Percentiles rank a stretch among this genome's conserved stretches.
Conservation (phyloP, 1,140 invertebrate genomes). For the Drosophila chauvacae region DNA sequence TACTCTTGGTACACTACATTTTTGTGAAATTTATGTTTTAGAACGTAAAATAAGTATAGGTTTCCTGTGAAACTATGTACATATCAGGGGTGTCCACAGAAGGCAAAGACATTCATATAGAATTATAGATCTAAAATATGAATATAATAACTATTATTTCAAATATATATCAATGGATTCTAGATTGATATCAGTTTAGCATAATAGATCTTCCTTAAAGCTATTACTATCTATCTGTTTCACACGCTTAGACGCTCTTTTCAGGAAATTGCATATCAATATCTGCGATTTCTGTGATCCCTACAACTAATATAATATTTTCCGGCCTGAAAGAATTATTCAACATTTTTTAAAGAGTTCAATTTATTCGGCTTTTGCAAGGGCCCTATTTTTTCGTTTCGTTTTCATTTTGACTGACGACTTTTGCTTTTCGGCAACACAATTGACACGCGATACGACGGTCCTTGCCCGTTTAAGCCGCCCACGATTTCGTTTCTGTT, state of each 20-base stretch:
- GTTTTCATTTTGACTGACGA: conserved; percentile 64
- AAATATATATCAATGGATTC: too few relatives aligned
- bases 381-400: conserved; percentile 1
- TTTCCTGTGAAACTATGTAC: too few relatives aligned
- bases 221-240: too few relatives aligned
- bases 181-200: too few relatives aligned
- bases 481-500: conserved; percentile 7
- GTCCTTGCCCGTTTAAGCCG: not conserved
- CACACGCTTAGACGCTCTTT: not conserved
- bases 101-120: too few relatives aligned
- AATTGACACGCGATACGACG: conserved; percentile 78
- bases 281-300: not conserved
- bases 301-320: not conserved
- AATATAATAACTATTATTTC: too few relatives aligned
- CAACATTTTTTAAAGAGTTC: not conserved
- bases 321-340: not conserved
- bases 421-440: conserved; percentile 67
- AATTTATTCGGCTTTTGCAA: conserved; percentile 15
- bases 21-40: too few relatives aligned
- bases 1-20: too few relatives aligned
- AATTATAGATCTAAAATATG: too few relatives aligned
- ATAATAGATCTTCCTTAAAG: too few relatives aligned
- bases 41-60: too few relatives aligned
- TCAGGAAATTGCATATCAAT: not conserved
- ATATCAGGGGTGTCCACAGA: too few relatives aligned